Conservation (phyloP, 2,113 vertebrate genomes). For the Syngnathus floridae region DNA sequence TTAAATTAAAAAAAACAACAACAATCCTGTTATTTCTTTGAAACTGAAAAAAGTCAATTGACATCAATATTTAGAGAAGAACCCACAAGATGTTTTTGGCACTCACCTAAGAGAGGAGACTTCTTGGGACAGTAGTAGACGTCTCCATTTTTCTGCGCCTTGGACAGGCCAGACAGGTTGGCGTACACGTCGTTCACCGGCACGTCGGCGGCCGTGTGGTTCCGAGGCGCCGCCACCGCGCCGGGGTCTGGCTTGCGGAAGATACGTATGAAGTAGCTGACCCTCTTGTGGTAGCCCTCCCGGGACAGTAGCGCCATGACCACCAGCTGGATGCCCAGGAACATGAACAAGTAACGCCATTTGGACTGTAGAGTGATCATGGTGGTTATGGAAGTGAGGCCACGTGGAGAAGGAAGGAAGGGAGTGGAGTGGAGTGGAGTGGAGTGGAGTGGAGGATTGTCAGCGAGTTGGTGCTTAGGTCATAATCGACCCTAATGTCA, state of each 20-base stretch:
- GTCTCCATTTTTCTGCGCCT: conserved; percentile 32
- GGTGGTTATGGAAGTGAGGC: neutral
- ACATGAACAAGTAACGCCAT: conserved; percentile 71
- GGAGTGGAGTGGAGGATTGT: conserved; percentile 17
- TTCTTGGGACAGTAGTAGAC: conserved; percentile 68
- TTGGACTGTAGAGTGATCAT: conserved; percentile 65
- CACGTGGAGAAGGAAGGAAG: neutral
- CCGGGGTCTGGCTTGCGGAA: conserved; percentile 60
- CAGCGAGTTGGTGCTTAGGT: neutral
- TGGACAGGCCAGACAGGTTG: conserved; percentile 66
- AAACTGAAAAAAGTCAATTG: neutral
- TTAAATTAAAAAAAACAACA: too few species aligned
- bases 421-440: neutral
- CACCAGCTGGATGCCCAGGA: conserved; percentile 75
- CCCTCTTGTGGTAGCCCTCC: conserved; percentile 68
- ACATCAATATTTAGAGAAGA: too few species aligned
- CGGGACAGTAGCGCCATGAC: conserved; percentile 73
- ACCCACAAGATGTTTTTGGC: neutral
- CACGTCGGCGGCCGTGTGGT: conserved; percentile 35
- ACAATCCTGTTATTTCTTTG: neutral
- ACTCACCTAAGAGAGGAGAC: conserved; percentile 72
- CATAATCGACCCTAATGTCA: neutral
- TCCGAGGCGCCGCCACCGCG: too few species aligned
- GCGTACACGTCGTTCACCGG: conserved; percentile 60
- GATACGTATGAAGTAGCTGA: conserved; percentile 72